A percentile compares a stretch with the other conserved stretches of the same genome.
These are phyloP conservation scores for Gnathochromis pfefferi DNA, from an alignment of 2,113 vertebrate species.

Conservation along the genomic window DNA sequence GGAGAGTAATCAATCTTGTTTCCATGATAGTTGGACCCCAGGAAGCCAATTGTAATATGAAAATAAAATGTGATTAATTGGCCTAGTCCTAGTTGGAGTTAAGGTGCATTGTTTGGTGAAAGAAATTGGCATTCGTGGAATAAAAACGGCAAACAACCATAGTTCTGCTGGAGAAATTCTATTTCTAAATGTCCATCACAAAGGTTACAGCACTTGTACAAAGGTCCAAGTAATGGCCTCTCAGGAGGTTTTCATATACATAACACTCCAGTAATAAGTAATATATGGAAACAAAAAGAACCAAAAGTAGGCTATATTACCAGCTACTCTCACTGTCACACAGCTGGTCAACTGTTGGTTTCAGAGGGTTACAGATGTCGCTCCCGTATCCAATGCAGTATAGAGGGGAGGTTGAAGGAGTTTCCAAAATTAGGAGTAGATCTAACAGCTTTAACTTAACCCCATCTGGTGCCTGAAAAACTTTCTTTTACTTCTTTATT, in stretches of 20 bases:
- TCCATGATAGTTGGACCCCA: background rate
- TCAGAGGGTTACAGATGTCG: accelerated
- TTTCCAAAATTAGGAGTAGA: background rate
- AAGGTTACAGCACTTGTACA: background rate
- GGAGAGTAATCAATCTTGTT: background rate
- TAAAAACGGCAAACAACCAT: background rate
- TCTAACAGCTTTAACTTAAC: background rate
- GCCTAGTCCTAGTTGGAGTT: background rate
- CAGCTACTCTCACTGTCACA: background rate
- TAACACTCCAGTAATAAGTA: background rate
- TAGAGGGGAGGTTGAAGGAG: background rate
- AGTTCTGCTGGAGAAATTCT: background rate
- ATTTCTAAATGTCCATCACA: background rate
- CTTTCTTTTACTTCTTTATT: background rate
- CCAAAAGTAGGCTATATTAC: background rate
- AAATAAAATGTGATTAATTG: background rate
- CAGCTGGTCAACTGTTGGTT: background rate
- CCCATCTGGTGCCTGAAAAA: background rate
- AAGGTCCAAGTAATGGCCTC: background rate
- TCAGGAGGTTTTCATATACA: background rate
- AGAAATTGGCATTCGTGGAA: background rate
- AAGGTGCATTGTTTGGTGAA: background rate
- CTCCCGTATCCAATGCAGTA: background rate
- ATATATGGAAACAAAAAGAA: background rate
- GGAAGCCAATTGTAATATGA: background rate